Percentiles rank a stretch among this genome's conserved stretches.
Conservation (phyloP, 2,888 invertebrate species). For the Folsomia manolachei region DNA sequence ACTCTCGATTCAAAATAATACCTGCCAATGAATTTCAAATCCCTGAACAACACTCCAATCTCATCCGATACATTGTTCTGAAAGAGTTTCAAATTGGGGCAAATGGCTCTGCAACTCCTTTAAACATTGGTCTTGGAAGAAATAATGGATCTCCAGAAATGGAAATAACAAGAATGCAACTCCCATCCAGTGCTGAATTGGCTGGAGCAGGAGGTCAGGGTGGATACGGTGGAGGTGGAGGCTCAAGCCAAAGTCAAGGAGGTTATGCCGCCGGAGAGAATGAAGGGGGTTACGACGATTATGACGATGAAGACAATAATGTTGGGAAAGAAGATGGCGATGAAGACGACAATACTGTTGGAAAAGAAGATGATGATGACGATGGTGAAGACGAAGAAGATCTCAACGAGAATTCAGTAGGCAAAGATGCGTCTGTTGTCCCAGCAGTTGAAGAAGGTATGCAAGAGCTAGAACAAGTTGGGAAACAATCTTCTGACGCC, state of each 20-base stretch:
- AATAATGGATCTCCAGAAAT: neutral
- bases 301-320: too few species aligned
- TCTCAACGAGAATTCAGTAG: neutral
- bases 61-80: conserved; percentile 13
- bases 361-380: neutral
- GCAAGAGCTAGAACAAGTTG: neutral
- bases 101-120: neutral
- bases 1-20: neutral
- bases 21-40: neutral
- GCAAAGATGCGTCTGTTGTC: conserved; percentile 7
- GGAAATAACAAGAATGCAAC: conserved; percentile 4
- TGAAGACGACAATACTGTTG: neutral
- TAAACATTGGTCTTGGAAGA: neutral
- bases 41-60: conserved; percentile 13
- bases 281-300: neutral
- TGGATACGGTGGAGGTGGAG: neutral
- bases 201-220: neutral
- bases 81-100: conserved; percentile 9
- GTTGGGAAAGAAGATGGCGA: neutral
- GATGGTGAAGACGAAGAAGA: neutral
- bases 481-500: neutral
- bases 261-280: neutral
- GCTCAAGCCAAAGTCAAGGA: neutral
- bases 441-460: neutral
- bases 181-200: neutral